These are phyloP conservation scores for Plebejus anna DNA, from an alignment of 2,888 invertebrate species.

Conservation along the genomic window DNA sequence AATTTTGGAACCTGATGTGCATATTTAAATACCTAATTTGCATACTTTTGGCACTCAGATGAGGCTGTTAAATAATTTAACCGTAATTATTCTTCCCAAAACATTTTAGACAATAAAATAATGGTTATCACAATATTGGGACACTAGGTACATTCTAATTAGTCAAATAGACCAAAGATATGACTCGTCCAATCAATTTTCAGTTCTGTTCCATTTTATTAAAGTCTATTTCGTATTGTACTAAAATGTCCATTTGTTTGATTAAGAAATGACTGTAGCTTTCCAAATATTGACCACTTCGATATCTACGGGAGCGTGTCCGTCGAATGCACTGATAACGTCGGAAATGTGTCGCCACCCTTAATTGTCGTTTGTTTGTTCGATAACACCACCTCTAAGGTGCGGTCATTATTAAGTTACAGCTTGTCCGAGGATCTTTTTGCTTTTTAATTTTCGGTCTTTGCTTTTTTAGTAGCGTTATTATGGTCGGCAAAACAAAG, in stretches of 20 bases:
- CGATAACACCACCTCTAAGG: slow-evolving; percentile 46
- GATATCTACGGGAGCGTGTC: slow-evolving; percentile 64
- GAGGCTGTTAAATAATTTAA: neutral
- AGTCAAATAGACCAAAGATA: slow-evolving; percentile 10
- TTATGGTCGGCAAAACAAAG: neutral
- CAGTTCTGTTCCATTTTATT: neutral
- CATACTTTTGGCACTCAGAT: neutral
- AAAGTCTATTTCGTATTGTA: neutral
- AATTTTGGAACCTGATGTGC: neutral
- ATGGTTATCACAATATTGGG: slow-evolving; percentile 8
- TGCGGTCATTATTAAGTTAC: slow-evolving; percentile 55
- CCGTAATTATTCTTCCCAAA: slow-evolving; percentile 9
- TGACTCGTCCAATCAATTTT: neutral
- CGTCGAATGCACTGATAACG: slow-evolving; percentile 59
- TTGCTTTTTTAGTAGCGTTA: neutral
- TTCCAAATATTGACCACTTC: slow-evolving; percentile 75
- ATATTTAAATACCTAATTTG: neutral
- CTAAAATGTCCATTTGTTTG: slow-evolving; percentile 21
- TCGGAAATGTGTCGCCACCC: slow-evolving; percentile 54
- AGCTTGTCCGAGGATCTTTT: neutral
- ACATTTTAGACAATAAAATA: neutral
- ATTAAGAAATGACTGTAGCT: slow-evolving; percentile 51
- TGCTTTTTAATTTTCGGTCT: neutral
- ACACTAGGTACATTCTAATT: slow-evolving; percentile 19
- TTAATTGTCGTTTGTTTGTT: slow-evolving; percentile 59